phyloP scores from a whole-genome alignment of 2,797 vertebrate genomes.

The Synaphobranchus kaupii region DNA sequence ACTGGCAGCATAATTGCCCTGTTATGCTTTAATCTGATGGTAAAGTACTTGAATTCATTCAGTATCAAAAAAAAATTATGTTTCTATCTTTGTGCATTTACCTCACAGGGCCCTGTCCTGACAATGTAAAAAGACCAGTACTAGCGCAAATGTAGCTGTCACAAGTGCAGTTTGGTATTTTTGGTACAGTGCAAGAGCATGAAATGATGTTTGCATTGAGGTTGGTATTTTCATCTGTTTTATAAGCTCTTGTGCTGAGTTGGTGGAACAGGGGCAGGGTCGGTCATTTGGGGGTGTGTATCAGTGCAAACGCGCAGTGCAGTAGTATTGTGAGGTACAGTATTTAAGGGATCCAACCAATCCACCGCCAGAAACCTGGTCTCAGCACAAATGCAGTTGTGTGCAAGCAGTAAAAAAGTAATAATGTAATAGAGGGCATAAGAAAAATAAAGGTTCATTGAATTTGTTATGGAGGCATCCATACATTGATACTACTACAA shows the following conservation, averaged over 20 bases:
- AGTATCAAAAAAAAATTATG: neutral
- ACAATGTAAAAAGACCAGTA: too few species aligned
- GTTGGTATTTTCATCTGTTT: neutral
- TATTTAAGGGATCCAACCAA: neutral
- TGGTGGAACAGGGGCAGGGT: conserved; percentile 1
- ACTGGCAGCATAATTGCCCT: neutral
- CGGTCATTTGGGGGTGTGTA: neutral
- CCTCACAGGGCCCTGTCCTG: neutral
- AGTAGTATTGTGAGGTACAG: neutral
- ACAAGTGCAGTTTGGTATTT: too few species aligned
- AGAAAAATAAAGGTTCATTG: neutral
- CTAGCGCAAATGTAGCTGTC: too few species aligned
- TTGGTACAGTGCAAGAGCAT: neutral
- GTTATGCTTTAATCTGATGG: neutral
- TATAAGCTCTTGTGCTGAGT: neutral
- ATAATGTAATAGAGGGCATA: neutral
- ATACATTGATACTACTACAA: neutral
- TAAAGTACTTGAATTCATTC: neutral
- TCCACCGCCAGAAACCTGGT: neutral
- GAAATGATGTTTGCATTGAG: neutral
- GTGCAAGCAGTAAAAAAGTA: neutral
- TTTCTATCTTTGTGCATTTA: too few species aligned
- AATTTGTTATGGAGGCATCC: neutral
- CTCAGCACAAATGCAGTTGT: neutral
- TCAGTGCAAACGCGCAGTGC: neutral